Percentiles rank a stretch among this genome's conserved stretches.
Conservation (phyloP, 2,797 vertebrate species). For the Enteromius viviparus region DNA sequence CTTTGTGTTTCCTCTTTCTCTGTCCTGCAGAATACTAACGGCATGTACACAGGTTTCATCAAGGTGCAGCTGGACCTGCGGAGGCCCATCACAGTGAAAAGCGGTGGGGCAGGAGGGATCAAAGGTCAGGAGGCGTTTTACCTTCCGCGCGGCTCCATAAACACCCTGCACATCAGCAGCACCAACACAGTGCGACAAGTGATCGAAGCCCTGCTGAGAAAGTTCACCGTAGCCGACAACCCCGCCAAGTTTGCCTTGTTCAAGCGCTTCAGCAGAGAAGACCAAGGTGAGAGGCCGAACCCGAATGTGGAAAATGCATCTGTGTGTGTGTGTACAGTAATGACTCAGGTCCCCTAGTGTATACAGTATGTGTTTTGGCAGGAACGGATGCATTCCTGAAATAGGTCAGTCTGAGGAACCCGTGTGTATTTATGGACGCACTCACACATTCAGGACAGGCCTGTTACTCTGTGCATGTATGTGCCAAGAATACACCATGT, state of each 20-base stretch:
- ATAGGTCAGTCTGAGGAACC: constrained; percentile 4
- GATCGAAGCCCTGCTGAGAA: constrained; percentile 91
- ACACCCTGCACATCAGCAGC: constrained; percentile 96
- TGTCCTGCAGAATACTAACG: constrained; percentile 76
- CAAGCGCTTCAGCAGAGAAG: constrained; percentile 89
- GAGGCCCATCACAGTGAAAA: constrained; percentile 85
- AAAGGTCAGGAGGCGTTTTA: constrained; percentile 82
- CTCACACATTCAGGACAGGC: constrained; percentile 59
- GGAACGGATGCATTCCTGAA: constrained; percentile 8
- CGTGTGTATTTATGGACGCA: constrained; percentile 50
- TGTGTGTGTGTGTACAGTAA: constrained; percentile 21
- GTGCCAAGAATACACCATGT: constrained; percentile 61
- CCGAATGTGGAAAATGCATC: constrained; percentile 2
- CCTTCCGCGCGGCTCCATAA: constrained; percentile 82
- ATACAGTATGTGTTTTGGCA: constrained; percentile 15
- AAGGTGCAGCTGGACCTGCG: constrained; percentile 94
- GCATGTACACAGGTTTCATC: constrained; percentile 95
- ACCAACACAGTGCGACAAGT: constrained; percentile 91
- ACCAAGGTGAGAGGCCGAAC: constrained; percentile 83
- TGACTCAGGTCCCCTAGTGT: constrained; percentile 2
- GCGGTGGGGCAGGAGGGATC: constrained; percentile 59
- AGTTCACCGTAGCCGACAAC: constrained; percentile 93
- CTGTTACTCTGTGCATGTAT: constrained; percentile 52
- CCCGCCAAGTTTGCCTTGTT: constrained; percentile 96
- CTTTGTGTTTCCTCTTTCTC: background rate